phyloP scores from a whole-genome alignment of 2,113 vertebrate species.

The Agapornis roseicollis region DNA sequence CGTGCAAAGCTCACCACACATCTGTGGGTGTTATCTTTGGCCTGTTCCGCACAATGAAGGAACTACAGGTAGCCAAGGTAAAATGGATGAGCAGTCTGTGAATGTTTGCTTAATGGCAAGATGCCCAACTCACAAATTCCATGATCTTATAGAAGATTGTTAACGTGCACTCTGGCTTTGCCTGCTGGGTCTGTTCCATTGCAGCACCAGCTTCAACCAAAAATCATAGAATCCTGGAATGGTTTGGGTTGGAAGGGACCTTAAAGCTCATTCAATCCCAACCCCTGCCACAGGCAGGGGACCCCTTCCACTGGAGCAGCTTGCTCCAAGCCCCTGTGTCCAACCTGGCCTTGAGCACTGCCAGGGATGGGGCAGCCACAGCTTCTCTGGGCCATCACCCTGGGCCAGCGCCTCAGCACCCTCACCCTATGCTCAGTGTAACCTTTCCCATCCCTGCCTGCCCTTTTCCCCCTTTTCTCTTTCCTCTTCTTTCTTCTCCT shows the following conservation, averaged over 20 bases:
- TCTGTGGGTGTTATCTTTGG: background rate
- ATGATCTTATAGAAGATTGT: background rate
- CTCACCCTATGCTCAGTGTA: background rate
- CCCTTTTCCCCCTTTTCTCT: background rate
- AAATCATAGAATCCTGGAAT: background rate
- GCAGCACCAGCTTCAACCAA: background rate
- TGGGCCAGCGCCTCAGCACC: background rate
- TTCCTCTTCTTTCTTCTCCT: background rate
- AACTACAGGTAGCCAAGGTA: background rate
- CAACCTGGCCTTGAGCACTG: background rate
- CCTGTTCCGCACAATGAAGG: rapidly evolving
- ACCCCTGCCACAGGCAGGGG: background rate
- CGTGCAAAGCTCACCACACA: rapidly evolving
- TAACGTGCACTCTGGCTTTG: background rate
- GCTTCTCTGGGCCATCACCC: background rate
- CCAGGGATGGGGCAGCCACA: background rate
- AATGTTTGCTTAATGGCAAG: background rate
- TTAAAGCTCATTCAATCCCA: background rate
- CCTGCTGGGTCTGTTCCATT: background rate
- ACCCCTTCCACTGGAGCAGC: background rate
- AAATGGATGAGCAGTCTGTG: background rate
- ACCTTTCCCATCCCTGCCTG: background rate
- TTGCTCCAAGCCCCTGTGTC: background rate
- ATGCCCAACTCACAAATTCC: background rate
- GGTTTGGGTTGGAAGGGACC: background rate